These are phyloP conservation scores for Drosophila falleni DNA, from an alignment of 2,888 invertebrate species.

Conservation along the genomic window DNA sequence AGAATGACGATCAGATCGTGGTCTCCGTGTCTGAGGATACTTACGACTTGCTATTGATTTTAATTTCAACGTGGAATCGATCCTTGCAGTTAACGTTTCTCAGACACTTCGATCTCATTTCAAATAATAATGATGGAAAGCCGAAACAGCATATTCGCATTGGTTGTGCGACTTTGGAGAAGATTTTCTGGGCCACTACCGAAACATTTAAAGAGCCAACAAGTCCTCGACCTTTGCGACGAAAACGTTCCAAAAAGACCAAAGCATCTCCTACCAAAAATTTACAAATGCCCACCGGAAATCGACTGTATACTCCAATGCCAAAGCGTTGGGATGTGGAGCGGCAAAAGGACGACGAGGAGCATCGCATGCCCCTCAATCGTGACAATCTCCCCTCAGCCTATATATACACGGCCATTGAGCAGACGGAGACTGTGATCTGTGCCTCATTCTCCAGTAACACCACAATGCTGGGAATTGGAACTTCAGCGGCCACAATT, in stretches of 20 bases:
- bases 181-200: constrained; percentile 34
- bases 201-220: constrained; percentile 22
- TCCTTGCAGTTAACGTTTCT: constrained; percentile 27
- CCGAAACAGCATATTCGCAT: constrained; percentile 25
- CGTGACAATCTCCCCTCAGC: constrained; percentile 46
- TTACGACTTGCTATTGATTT: constrained; percentile 3
- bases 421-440: constrained; percentile 31
- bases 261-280: constrained; percentile 25
- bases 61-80: constrained; percentile 30
- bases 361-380: constrained; percentile 41
- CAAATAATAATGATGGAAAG: not conserved
- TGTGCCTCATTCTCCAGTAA: constrained; percentile 58
- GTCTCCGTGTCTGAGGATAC: constrained; percentile 32
- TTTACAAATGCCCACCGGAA: constrained; percentile 24
- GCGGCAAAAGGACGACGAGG: constrained; percentile 48
- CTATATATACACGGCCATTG: constrained; percentile 46
- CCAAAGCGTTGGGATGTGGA: constrained; percentile 53
- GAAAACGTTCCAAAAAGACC: constrained; percentile 39
- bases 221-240: constrained; percentile 6
- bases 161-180: constrained; percentile 10
- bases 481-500: constrained; percentile 44
- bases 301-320: constrained; percentile 43
- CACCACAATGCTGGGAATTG: constrained; percentile 49
- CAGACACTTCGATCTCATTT: constrained; percentile 31
- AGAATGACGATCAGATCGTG: constrained; percentile 23